phyloP scores from a whole-genome alignment of 2,113 vertebrate species.

The Oncorhynchus masou region DNA sequence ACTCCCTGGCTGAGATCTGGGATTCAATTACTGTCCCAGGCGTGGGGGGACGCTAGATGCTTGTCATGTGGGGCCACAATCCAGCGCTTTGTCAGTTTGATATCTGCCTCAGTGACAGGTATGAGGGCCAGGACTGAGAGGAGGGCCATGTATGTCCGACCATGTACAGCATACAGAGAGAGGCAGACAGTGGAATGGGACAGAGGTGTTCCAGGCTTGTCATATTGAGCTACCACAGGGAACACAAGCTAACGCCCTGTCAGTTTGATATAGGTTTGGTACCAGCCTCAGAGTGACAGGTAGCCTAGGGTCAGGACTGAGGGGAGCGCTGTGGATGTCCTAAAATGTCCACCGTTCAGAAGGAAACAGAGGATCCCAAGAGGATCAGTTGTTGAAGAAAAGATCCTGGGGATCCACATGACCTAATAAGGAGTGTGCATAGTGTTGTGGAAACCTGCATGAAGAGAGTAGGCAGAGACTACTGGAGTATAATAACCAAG shows the following conservation, averaged over 20 bases:
- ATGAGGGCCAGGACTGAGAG: background rate
- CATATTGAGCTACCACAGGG: conserved; percentile 42
- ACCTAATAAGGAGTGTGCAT: too few species aligned
- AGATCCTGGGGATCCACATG: too few species aligned
- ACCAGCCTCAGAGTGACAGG: background rate
- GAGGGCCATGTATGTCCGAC: too few species aligned
- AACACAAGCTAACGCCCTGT: conserved; percentile 36
- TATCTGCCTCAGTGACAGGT: conserved; percentile 1
- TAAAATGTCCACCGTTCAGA: too few species aligned
- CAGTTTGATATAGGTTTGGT: conserved; percentile 62
- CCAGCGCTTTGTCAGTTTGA: conserved; percentile 55
- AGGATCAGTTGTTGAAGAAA: too few species aligned
- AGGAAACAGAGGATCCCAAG: too few species aligned
- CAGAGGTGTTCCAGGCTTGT: conserved; percentile 64
- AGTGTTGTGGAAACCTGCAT: too few species aligned
- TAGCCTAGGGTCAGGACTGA: background rate
- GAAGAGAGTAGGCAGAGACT: too few species aligned
- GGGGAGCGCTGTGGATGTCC: too few species aligned
- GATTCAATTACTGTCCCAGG: conserved; percentile 60
- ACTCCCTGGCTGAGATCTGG: conserved; percentile 48
- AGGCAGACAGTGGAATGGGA: conserved; percentile 30
- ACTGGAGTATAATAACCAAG: too few species aligned
- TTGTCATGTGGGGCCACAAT: conserved; percentile 59
- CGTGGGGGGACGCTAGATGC: conserved; percentile 51
- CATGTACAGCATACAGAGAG: too few species aligned